Evolutionary conservation across 2,113 vertebrate genomes (phyloP), one percentile per base, ranked within the genome.

Genomic region (Mirza zaza): DNA sequence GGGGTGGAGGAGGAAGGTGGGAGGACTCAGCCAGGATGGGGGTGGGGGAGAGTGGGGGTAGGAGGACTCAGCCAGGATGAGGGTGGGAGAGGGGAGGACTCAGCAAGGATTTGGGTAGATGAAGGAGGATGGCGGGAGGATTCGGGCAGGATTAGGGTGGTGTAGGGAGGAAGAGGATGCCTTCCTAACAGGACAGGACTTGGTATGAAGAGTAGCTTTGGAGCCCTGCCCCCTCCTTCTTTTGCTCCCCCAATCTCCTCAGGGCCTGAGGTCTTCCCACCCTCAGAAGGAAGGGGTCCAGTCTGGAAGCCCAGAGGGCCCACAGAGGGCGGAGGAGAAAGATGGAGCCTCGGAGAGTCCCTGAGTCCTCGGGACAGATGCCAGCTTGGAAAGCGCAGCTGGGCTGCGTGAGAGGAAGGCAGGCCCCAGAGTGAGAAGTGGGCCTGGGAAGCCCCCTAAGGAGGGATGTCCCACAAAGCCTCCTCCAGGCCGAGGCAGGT

Each of bases 311-410:
- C 55, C 57, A 42, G 2, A 6, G 67, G 25, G 34, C 76, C 10
- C 3, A 29, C 0, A 48, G 15, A 67, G 6, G 18, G 32, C 15
- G 61, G 13, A 83, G 34, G 0, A 2, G 27, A 32, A 1, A 8
- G 13, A 8, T 52, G 15, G 25, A 39, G 6, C 13, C 5, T 3
- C n/a, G 13, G 6, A 55, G 55, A 21, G 7, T 57, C 55, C 61
- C 14, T 3, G 15, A 39, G 21, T 57, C 59, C 71, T 3, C n/a
- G n/a, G 3, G 42, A 42, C n/a, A n/a, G n/a, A n/a, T n/a, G n/a
- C n/a, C n/a, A 42, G 42, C 39, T 36, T 67, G 57, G 32, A 34
- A 4, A 39, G 55, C 71, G 50, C 34, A 76, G 34, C 63, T 84
- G 34, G 7, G 6, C 13, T 32, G 15, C 5, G 13, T 6, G 34